These are phyloP conservation scores for Saguinus midas DNA, from an alignment of 2,113 vertebrate species.

Conservation along the genomic window DNA sequence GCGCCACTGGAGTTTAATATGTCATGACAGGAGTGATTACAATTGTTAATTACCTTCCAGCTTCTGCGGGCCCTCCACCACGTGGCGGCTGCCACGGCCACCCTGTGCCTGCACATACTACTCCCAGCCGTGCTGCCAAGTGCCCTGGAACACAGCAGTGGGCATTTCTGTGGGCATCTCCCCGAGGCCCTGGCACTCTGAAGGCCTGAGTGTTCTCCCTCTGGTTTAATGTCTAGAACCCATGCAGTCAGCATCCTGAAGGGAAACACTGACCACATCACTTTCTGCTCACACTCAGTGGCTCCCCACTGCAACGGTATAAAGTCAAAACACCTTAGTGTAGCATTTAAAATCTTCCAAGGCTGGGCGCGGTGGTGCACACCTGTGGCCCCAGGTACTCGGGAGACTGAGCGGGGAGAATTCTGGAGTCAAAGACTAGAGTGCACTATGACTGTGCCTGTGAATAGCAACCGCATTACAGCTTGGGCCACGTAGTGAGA, in stretches of 20 bases:
- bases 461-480: neutral
- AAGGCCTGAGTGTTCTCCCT: neutral
- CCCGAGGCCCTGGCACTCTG: neutral
- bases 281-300: neutral
- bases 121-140: neutral
- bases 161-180: neutral
- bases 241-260: neutral
- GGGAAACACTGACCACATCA: neutral
- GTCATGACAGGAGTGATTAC: conserved; percentile 77
- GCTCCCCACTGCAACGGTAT: neutral
- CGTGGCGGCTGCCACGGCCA: neutral
- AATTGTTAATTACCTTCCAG: conserved; percentile 77
- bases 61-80: conserved; percentile 33
- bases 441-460: neutral
- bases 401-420: neutral
- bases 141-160: neutral
- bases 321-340: neutral
- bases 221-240: neutral
- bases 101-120: neutral
- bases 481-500: neutral
- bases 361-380: no score
- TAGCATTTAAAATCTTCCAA: neutral
- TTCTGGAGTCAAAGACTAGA: neutral
- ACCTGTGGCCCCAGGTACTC: neutral
- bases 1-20: conserved; percentile 70